These are phyloP conservation scores for Notarius quadriscutis DNA, from an alignment of 2,113 vertebrate species.

Conservation along the genomic window DNA sequence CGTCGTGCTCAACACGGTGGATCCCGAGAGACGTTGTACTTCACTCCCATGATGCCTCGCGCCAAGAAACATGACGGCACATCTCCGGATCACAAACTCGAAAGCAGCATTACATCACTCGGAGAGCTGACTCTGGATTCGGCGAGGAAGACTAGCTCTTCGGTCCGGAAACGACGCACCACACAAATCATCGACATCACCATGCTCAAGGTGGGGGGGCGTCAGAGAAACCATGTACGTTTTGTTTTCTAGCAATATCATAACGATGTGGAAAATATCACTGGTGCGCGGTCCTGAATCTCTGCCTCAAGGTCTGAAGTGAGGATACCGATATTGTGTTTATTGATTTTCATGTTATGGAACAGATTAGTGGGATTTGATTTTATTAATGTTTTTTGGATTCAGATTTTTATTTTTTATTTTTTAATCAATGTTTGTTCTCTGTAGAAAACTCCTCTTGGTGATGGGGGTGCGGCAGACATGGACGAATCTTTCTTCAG, in stretches of 20 bases:
- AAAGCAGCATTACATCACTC: constrained; percentile 69
- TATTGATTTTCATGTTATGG: background rate
- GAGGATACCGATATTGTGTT: background rate
- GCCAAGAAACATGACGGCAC: constrained; percentile 11
- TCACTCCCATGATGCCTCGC: constrained; percentile 78
- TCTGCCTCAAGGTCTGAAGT: background rate
- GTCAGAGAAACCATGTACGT: background rate
- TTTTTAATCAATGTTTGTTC: background rate
- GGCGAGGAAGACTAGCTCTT: constrained; percentile 70
- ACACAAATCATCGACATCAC: constrained; percentile 81
- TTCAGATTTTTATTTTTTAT: background rate
- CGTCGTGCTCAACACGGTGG: constrained; percentile 65
- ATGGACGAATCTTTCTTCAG: constrained; percentile 76
- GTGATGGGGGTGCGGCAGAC: constrained; percentile 48
- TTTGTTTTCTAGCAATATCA: background rate
- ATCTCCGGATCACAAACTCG: constrained; percentile 59
- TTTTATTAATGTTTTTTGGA: background rate
- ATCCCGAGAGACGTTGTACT: constrained; percentile 85
- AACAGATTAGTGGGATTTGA: background rate
- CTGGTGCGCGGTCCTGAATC: background rate
- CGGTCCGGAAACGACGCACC: constrained; percentile 77
- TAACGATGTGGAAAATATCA: background rate
- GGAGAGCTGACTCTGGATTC: constrained; percentile 70
- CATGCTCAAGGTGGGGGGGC: constrained; percentile 81
- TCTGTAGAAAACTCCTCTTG: constrained; percentile 72